Conservation (phyloP, 2,888 invertebrate species). For the Lasioglossum vierecki region DNA sequence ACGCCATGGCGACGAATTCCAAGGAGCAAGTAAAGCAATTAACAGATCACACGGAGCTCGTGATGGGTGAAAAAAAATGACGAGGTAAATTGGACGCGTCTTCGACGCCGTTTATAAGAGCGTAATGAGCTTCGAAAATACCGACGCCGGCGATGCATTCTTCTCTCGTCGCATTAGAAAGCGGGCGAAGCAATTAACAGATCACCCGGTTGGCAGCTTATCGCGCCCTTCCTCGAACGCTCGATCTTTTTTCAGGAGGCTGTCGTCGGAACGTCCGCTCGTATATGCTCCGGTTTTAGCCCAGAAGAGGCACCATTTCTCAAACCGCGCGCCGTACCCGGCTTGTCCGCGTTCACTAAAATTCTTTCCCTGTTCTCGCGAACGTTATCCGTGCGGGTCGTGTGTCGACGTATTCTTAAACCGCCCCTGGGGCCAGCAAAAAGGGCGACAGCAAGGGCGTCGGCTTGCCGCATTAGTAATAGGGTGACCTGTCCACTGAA, state of each 20-base stretch:
- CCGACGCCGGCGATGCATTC: constrained; percentile 18
- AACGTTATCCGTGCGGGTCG: constrained; percentile 31
- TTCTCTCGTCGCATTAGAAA: constrained; percentile 7
- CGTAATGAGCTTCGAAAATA: constrained; percentile 30
- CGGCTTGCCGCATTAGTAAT: constrained; percentile 20
- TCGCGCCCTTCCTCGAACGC: constrained; percentile 29
- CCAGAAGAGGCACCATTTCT: constrained; percentile 41
- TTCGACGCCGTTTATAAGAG: background rate
- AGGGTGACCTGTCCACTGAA: background rate
- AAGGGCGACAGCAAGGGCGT: constrained; percentile 28
- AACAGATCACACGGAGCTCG: constrained; percentile 22
- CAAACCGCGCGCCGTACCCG: constrained; percentile 27
- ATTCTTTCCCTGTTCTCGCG: constrained; percentile 50
- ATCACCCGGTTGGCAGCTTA: constrained; percentile 37
- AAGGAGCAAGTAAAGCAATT: constrained; percentile 20
- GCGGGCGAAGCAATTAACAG: constrained; percentile 42
- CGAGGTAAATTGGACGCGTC: constrained; percentile 17
- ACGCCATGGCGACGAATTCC: background rate
- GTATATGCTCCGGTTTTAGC: constrained; percentile 37
- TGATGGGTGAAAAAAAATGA: constrained; percentile 5
- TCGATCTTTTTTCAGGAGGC: constrained; percentile 27
- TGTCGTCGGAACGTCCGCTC: constrained; percentile 29
- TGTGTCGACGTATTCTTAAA: constrained; percentile 34
- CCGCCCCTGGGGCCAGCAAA: constrained; percentile 24
- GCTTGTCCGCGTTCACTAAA: constrained; percentile 40